These are phyloP conservation scores for Nycticebus coucang DNA, from an alignment of 2,113 vertebrate genomes.

Conservation along the genomic window DNA sequence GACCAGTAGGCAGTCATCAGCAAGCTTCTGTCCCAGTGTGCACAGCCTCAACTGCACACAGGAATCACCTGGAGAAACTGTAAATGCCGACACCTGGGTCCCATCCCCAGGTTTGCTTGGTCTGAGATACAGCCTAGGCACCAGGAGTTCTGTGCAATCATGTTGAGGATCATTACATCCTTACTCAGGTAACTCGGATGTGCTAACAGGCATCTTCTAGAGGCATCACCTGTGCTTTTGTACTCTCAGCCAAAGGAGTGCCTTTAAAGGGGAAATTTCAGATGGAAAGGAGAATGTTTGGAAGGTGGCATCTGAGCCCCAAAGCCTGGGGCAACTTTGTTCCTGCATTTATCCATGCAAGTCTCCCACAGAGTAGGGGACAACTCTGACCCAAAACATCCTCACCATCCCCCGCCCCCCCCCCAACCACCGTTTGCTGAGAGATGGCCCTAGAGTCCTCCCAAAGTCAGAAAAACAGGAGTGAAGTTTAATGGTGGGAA, in stretches of 20 bases:
- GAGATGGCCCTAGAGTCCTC: fast-evolving
- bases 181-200: not conserved
- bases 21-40: not conserved
- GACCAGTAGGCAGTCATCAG: fast-evolving
- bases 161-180: not conserved
- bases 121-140: not conserved
- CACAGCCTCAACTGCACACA: not conserved
- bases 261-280: not conserved
- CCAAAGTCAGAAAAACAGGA: not conserved
- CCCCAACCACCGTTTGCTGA: fast-evolving
- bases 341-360: not conserved
- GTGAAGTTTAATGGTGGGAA: not conserved
- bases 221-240: not conserved
- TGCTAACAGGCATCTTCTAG: not conserved
- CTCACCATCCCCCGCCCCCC: not conserved
- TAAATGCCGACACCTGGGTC: not conserved
- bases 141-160: not conserved
- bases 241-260: not conserved
- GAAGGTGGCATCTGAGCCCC: not conserved
- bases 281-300: not conserved
- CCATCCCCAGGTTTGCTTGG: not conserved
- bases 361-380: not conserved
- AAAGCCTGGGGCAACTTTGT: not conserved
- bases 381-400: not conserved
- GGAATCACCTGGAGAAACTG: not conserved